A percentile compares a stretch with the other conserved stretches of the same genome.
phyloP scores from a whole-genome alignment of 2,797 vertebrate genomes.

The Danio tinwini region DNA sequence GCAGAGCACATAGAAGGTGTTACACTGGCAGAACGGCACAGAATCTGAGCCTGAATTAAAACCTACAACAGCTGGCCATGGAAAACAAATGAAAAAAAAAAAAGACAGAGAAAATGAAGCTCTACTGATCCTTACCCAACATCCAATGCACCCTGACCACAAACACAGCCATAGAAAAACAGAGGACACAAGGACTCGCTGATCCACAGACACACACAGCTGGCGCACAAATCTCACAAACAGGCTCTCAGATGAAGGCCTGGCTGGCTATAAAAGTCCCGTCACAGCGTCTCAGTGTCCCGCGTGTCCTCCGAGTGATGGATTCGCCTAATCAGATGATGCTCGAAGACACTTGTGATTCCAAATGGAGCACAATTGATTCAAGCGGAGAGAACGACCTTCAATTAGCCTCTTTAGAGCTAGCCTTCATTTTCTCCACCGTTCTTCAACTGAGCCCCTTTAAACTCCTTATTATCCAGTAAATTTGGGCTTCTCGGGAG shows the following conservation, averaged over 20 bases:
- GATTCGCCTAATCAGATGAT: slow-evolving; percentile 65
- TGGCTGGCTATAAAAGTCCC: slow-evolving; percentile 43
- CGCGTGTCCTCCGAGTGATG: slow-evolving; percentile 52
- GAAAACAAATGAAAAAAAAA: background rate
- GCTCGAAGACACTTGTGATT: slow-evolving; percentile 61
- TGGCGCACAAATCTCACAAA: slow-evolving; percentile 34
- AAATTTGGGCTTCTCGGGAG: slow-evolving; percentile 44
- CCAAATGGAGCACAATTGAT: slow-evolving; percentile 65
- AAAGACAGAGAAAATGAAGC: slow-evolving; percentile 19
- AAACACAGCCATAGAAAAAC: slow-evolving; percentile 16
- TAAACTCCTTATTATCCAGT: slow-evolving; percentile 57
- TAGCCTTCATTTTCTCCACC: slow-evolving; percentile 51
- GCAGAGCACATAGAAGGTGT: slow-evolving; percentile 35
- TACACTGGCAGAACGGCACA: slow-evolving; percentile 48
- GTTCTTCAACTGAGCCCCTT: slow-evolving; percentile 54
- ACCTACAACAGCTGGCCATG: slow-evolving; percentile 54
- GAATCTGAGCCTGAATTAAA: slow-evolving; percentile 21
- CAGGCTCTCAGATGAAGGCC: slow-evolving; percentile 17
- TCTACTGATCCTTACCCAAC: slow-evolving; percentile 29
- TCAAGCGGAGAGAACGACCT: slow-evolving; percentile 58
- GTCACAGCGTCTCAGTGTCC: slow-evolving; percentile 1
- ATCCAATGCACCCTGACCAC: slow-evolving; percentile 28
- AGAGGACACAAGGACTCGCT: slow-evolving; percentile 28
- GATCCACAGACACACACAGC: slow-evolving; percentile 34
- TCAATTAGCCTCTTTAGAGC: slow-evolving; percentile 62